Evolutionary conservation across 2,113 vertebrate species (phyloP), one percentile per base, ranked within the genome.

Genomic region (Vidua macroura): DNA sequence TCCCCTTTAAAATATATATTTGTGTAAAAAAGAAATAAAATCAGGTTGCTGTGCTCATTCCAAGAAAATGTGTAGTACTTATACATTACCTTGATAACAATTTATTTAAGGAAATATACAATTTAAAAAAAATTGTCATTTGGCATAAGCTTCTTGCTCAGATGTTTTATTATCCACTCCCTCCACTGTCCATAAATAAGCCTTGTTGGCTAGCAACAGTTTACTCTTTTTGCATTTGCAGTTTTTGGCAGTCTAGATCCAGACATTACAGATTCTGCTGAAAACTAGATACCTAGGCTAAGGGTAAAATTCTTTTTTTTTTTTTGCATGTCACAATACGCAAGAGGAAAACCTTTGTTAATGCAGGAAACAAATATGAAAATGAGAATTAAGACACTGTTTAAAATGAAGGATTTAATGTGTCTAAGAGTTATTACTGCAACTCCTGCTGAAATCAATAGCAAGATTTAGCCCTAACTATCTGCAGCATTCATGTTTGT

Each of bases 371-470:
- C 13, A 92, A 88, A 86, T 82, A 86, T 35, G 44, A 81, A 95
- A 84, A 68, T 68, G 12, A 86, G 48, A 86, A 81, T 82, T 88
- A 86, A 56, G 25, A 49, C 19, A 23, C 13, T 64, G 52, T 66
- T 91, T 75, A 93, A 88, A 92, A 94, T 73, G 12, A 51, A 90
- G 21, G 25, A 66, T 91, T 82, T 89, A 82, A 75, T 49, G 10
- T 25, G 5, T 64, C 77, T 86, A 22, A 64, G 62, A 72, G 48
- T 78, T 96, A 84, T 84, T 91, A 84, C 53, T 79, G 31, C 51
- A 95, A 68, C 37, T 84, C 52, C 44, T 64, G n/a, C 49, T 86
- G 83, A 88, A 93, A 93, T 86, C 64, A 83, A 51, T 80, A 77
- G 15, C 15, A 90, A 81, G 69, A 77, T 64, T 92, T 91, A 92